Evolutionary conservation across 2,797 vertebrate genomes (phyloP), one percentile per base, ranked within the genome.

Genomic region (Buceros bicornis): DNA sequence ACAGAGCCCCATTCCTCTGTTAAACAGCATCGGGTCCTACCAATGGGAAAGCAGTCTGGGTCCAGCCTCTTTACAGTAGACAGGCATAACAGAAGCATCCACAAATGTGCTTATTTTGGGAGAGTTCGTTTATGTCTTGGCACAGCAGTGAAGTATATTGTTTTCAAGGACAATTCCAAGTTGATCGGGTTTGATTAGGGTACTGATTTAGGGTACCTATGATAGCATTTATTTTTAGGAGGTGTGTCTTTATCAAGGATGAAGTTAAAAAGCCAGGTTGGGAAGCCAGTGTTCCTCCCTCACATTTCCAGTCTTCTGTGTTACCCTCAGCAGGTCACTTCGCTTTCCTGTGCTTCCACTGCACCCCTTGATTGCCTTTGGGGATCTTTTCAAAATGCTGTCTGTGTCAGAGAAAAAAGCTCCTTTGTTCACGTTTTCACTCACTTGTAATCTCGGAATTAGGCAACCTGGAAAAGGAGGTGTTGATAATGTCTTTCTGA

Each of bases 381-480:
- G 54, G 37, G 33, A 58, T 54, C 48, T 37, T 81, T 83, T 86
- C 79, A 78, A 76, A 94, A 80, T 5, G 1, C 16, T 62, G 11
- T 43, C 43, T 64, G n/a, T 33, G n/a, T 86, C 77, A 72, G 50
- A 1, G 47, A 42, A 76, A 81, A 93, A 91, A 88, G 15, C 29
- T 80, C 21, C 28, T 90, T 90, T 89, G 64, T 89, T 95, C 0
- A 0, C 14, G 28, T 80, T 93, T 93, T 91, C 87, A 74, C 92
- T 93, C 74, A 84, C 29, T 54, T 85, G 35, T 71, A 87, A 89
- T 85, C 37, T 85, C 78, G 77, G 82, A 95, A 77, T 82, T 90
- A 84, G 62, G 33, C 33, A 87, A 31, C 42, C 24, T 82, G 48
- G 48, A 85, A 87, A 91, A 90, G 37, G 16, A 82, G 20, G n/a